A percentile compares a stretch with the other conserved stretches of the same genome.
phyloP scores from a whole-genome alignment of 1,140 invertebrate species.

The Stenopsyche tienmushanensis region DNA sequence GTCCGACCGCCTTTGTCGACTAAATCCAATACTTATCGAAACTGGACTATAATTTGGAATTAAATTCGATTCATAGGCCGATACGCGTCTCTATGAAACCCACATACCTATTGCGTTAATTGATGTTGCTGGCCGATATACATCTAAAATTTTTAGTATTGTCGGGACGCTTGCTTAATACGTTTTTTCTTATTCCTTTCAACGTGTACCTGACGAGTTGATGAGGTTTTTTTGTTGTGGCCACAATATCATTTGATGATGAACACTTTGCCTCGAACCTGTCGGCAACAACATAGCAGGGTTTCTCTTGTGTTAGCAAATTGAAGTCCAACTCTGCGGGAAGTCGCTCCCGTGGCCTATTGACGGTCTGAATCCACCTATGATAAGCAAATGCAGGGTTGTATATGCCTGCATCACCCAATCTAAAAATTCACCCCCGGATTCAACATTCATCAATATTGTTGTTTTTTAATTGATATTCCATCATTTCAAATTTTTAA shows the following conservation, averaged over 20 bases:
- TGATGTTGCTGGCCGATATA: not conserved
- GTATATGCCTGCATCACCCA: too few species aligned
- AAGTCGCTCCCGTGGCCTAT: conserved; percentile 1
- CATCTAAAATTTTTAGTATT: too few species aligned
- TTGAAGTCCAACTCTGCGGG: conserved; percentile 8
- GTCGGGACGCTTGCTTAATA: not conserved
- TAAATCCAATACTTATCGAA: too few species aligned
- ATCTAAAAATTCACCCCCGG: too few species aligned
- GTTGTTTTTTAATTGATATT: too few species aligned
- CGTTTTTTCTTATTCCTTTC: not conserved
- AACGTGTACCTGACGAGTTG: not conserved
- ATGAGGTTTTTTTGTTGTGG: conserved; percentile 1
- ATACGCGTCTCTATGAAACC: too few species aligned
- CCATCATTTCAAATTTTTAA: too few species aligned
- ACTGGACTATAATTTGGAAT: too few species aligned
- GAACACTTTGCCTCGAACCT: not conserved
- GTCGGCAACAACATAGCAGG: not conserved
- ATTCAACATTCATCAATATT: too few species aligned
- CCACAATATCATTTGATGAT: too few species aligned
- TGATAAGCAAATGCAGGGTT: too few species aligned
- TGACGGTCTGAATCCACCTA: conserved; percentile 2
- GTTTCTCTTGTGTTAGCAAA: conserved; percentile 15
- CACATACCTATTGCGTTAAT: not conserved
- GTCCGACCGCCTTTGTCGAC: too few species aligned
- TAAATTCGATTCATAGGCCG: not conserved